Base-by-base conservation (phyloP, 2,797 vertebrate genomes). In the Neosilurus mollespiculum region DNA sequence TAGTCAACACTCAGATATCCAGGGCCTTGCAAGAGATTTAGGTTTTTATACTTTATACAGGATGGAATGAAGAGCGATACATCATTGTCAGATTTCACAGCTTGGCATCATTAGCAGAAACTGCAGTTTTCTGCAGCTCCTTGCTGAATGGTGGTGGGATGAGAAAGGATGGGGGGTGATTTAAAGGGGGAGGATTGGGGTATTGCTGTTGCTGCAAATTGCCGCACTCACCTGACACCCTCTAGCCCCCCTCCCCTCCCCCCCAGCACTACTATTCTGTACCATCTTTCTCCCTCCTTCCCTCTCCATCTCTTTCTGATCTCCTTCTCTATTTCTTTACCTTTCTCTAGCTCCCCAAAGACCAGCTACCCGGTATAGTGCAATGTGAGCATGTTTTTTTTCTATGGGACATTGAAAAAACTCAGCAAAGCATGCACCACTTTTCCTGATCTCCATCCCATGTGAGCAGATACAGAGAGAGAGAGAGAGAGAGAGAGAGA, bases 151-250 rank as follows among this genome's bases (percentile, higher is more conserved):
- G 77, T 65, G 61, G 58, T 43, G 72, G 85, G 70, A 59, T 43
- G 64, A 79, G 26, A 82, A 61, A 67, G 54, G 86, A 86, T 87
- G 89, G 73, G 24, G 70, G 51, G 53, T 9, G 58, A 22, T 51
- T 43, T 77, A 77, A 49, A 43, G 16, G 72, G 62, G 86, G 79
- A 34, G 79, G 80, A 26, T 51, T 37, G 61, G 72, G 82, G 73
- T 65, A 54, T 59, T 89, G 89, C 76, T 79, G 49, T 80, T 81
- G 37, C 79, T 81, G 79, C 82, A 93, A 86, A 93, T 91, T 94
- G 93, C 94, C 92, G 94, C 94, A 95, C 95, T 95, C 94, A 95
- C 94, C 94, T 95, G 93, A 95, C 93, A 90, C 94, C 93, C 90
- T 91, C 83, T 89, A 88, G 83, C 82, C 72, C 80, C 22, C 71